A percentile compares a stretch with the other conserved stretches of the same genome.
Evolutionary conservation across 2,888 invertebrate species (phyloP).

Genomic region (Ennomos erosarius): DNA sequence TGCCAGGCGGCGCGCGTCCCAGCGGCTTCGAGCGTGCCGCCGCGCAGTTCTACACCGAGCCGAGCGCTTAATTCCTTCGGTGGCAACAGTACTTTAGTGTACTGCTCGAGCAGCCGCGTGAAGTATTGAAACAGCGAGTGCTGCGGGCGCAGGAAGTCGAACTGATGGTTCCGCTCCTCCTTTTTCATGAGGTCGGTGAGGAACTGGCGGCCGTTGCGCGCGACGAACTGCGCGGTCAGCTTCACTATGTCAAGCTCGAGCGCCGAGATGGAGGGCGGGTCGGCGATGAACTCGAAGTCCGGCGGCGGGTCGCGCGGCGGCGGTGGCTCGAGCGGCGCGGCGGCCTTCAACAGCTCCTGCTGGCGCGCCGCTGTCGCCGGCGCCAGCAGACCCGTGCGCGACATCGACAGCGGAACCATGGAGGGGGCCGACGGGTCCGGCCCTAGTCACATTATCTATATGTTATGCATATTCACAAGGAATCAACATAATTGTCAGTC

Average conservation of each 20-base stretch:
- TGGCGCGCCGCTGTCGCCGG: slow-evolving; percentile 93
- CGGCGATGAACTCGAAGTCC: slow-evolving; percentile 97
- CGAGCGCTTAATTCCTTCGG: slow-evolving; percentile 95
- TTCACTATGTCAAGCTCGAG: slow-evolving; percentile 99
- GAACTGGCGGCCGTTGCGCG: slow-evolving; percentile 98
- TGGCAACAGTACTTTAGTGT: slow-evolving; percentile 98
- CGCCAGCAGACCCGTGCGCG: slow-evolving; percentile 84
- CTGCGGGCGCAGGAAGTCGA: slow-evolving; percentile 99
- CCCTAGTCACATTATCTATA: slow-evolving; percentile 34
- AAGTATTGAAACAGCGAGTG: slow-evolving; percentile 99
- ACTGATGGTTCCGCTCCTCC: slow-evolving; percentile 98
- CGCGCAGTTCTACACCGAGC: slow-evolving; percentile 91
- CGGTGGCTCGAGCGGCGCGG: slow-evolving; percentile 93
- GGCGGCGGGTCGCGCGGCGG: slow-evolving; percentile 96
- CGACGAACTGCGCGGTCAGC: slow-evolving; percentile 99
- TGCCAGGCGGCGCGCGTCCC: slow-evolving; percentile 97
- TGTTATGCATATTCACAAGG: too few species aligned
- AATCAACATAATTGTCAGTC: too few species aligned
- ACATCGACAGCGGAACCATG: slow-evolving; percentile 43
- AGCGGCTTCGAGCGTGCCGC: slow-evolving; percentile 93
- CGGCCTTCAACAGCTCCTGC: slow-evolving; percentile 94
- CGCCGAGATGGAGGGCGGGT: slow-evolving; percentile 99
- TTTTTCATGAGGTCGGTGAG: slow-evolving; percentile 99
- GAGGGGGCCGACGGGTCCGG: slow-evolving; percentile 55
- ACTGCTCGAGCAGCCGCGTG: slow-evolving; percentile 98